Conservation (phyloP, 2,888 invertebrate genomes). For the Molorchus minor region DNA sequence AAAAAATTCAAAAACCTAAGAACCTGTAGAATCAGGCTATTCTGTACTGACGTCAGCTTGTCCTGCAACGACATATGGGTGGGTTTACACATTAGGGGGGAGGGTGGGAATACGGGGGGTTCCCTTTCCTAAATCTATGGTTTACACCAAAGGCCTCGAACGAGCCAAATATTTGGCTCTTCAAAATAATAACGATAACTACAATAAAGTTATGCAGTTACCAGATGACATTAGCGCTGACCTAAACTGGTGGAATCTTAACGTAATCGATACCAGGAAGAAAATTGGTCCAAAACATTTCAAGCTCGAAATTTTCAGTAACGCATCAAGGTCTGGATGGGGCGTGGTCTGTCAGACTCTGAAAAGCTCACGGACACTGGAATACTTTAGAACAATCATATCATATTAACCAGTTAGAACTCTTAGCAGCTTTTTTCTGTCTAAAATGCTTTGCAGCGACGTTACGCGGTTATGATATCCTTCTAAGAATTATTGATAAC, state of each 20-base stretch:
- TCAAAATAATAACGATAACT: slow-evolving; percentile 10
- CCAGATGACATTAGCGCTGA: slow-evolving; percentile 18
- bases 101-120: no score
- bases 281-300: not conserved
- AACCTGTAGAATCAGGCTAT: slow-evolving; percentile 35
- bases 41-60: slow-evolving; percentile 39
- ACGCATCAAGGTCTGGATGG: slow-evolving; percentile 26
- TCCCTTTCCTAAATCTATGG: no score
- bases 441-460: slow-evolving; percentile 43
- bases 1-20: not conserved
- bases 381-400: slow-evolving; percentile 5
- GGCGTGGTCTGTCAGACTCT: slow-evolving; percentile 14
- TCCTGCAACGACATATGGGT: slow-evolving; percentile 41
- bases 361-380: slow-evolving; percentile 25
- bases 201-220: slow-evolving; percentile 24
- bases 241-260: slow-evolving; percentile 32
- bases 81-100: no score
- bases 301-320: slow-evolving; percentile 26
- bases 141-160: slow-evolving; percentile 29
- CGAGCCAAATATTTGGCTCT: slow-evolving; percentile 29
- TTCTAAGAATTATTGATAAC: slow-evolving; percentile 5
- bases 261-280: not conserved
- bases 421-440: slow-evolving; percentile 40
- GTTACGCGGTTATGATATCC: not conserved
- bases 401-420: slow-evolving; percentile 40